These are phyloP conservation scores for Anoplolepis gracilipes DNA, from an alignment of 1,140 invertebrate genomes.

Conservation along the genomic window DNA sequence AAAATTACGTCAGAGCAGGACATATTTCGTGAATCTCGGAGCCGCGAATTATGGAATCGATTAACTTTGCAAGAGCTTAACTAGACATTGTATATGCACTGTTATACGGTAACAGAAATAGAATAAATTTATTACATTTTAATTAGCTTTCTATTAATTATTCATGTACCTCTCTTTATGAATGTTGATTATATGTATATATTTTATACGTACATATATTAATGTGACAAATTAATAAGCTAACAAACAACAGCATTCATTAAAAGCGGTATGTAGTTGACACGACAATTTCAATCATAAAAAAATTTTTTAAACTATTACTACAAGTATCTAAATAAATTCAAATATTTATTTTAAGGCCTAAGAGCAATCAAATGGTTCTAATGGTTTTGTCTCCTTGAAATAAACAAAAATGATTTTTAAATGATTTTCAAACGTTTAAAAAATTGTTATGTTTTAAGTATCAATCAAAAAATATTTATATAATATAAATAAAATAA, in stretches of 20 bases:
- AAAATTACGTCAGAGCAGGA: constrained; percentile 24
- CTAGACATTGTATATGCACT: background rate
- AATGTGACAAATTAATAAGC: background rate
- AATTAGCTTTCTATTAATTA: background rate
- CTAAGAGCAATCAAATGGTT: background rate
- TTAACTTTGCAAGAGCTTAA: constrained; percentile 23
- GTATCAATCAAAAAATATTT: background rate
- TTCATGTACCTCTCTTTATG: background rate
- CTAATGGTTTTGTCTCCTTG: background rate
- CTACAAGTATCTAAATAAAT: no score
- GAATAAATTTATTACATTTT: background rate
- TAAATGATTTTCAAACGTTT: background rate
- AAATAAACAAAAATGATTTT: background rate
- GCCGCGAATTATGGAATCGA: constrained; percentile 11
- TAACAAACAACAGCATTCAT: background rate
- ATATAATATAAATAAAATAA: background rate
- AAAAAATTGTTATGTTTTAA: background rate
- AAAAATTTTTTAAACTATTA: background rate
- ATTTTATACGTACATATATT: background rate
- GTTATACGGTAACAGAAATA: background rate
- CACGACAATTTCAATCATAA: constrained; percentile 15
- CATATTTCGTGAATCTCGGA: background rate
- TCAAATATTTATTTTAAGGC: no score
- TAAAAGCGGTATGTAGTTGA: background rate
- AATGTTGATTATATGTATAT: background rate